phyloP scores from a whole-genome alignment of 2,113 vertebrate species.

The Malaclemys terrapin region DNA sequence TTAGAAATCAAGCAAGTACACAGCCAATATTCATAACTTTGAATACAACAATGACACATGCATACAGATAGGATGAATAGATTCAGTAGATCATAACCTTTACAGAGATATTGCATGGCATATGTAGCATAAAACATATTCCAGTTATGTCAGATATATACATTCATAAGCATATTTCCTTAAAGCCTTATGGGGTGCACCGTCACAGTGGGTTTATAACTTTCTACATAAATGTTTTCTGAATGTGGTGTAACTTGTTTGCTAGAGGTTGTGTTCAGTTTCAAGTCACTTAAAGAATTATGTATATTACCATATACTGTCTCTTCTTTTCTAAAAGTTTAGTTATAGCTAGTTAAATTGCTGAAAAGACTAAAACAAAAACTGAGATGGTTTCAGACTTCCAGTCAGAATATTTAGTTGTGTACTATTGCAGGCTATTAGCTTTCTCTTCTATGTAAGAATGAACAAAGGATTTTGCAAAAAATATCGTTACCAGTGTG shows the following conservation, averaged over 20 bases:
- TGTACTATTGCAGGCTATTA: neutral
- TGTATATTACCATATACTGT: neutral
- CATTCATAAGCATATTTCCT: no score
- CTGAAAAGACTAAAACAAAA: neutral
- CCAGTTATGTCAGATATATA: no score
- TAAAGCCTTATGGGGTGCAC: no score
- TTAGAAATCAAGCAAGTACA: no score
- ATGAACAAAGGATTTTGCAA: neutral
- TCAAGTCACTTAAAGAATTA: neutral
- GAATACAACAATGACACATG: no score
- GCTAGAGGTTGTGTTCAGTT: neutral
- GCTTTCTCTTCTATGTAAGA: neutral
- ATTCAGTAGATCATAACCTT: no score
- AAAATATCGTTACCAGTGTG: neutral
- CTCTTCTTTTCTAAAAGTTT: neutral
- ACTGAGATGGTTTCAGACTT: neutral
- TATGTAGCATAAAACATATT: no score
- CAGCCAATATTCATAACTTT: no score
- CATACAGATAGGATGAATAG: no score
- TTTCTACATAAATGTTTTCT: neutral
- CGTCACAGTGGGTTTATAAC: neutral
- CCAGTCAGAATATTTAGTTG: neutral
- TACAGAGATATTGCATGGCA: no score
- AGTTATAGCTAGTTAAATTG: neutral
- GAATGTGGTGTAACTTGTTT: neutral